Conservation (phyloP, 2,113 vertebrate genomes). For the Ceyx melanurus region DNA sequence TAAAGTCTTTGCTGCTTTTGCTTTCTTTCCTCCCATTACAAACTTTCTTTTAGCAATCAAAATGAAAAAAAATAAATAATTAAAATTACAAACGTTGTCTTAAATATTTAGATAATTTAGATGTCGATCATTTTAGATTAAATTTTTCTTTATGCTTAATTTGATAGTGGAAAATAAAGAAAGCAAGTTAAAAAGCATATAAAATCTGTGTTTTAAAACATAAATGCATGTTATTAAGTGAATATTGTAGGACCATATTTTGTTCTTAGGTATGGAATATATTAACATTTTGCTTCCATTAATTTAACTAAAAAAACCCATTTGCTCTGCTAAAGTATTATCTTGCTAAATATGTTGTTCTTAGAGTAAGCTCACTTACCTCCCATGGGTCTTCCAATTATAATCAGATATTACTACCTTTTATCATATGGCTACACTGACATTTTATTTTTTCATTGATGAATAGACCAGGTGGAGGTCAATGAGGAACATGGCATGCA, state of each 20-base stretch:
- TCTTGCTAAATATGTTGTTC: background rate
- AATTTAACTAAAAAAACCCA: background rate
- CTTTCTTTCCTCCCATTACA: background rate
- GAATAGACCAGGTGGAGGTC: conserved; percentile 36
- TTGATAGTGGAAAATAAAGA: background rate
- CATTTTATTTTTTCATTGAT: conserved; percentile 38
- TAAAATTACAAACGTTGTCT: background rate
- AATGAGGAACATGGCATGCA: conserved; percentile 31
- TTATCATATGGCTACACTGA: background rate
- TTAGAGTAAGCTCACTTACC: background rate
- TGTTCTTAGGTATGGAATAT: background rate
- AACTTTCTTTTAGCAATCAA: background rate
- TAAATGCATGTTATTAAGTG: background rate
- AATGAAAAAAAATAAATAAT: background rate
- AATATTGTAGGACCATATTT: background rate
- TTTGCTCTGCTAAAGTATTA: background rate
- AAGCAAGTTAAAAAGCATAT: background rate
- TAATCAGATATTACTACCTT: background rate
- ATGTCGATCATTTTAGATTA: background rate
- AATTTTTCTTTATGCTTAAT: background rate
- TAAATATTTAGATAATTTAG: background rate
- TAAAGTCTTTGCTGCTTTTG: background rate
- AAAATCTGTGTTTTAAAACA: background rate
- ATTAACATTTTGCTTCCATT: background rate
- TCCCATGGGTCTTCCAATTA: background rate